Conservation (phyloP, 2,888 invertebrate genomes). For the Agrotis clavis region DNA sequence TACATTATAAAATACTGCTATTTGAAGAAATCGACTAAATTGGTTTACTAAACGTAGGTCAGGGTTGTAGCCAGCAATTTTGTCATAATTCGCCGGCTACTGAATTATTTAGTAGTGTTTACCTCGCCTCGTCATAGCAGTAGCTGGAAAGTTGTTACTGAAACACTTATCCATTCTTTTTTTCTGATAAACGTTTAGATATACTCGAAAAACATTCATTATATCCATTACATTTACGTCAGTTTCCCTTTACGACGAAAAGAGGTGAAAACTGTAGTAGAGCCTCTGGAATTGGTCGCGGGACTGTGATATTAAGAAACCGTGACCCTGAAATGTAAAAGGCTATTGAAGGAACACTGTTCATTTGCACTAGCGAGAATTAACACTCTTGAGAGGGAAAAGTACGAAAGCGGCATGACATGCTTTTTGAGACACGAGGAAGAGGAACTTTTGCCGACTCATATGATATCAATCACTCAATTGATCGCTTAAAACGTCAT, state of each 20-base stretch:
- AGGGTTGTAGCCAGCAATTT: slow-evolving; percentile 18
- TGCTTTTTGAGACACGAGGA: too few species aligned
- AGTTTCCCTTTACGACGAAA: too few species aligned
- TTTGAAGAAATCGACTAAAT: slow-evolving; percentile 8
- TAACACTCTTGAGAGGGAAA: too few species aligned
- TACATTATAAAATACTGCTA: neutral
- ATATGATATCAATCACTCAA: neutral
- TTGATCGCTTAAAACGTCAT: neutral
- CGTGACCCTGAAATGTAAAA: too few species aligned
- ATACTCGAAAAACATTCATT: too few species aligned
- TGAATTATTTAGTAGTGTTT: slow-evolving; percentile 53
- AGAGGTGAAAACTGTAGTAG: too few species aligned
- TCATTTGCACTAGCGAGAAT: too few species aligned
- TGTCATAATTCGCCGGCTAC: slow-evolving; percentile 17
- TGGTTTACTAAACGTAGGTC: slow-evolving; percentile 25
- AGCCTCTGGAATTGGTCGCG: too few species aligned
- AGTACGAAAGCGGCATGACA: too few species aligned
- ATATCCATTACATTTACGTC: too few species aligned
- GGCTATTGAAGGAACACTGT: too few species aligned
- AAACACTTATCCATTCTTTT: neutral
- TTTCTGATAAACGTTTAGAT: neutral
- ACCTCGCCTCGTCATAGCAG: slow-evolving; percentile 3
- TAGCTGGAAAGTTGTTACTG: slow-evolving; percentile 12
- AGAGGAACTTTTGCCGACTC: neutral
- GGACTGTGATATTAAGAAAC: too few species aligned